Evolutionary conservation across 2,888 invertebrate genomes (phyloP).

Genomic region (Microplitis deprimator): DNA sequence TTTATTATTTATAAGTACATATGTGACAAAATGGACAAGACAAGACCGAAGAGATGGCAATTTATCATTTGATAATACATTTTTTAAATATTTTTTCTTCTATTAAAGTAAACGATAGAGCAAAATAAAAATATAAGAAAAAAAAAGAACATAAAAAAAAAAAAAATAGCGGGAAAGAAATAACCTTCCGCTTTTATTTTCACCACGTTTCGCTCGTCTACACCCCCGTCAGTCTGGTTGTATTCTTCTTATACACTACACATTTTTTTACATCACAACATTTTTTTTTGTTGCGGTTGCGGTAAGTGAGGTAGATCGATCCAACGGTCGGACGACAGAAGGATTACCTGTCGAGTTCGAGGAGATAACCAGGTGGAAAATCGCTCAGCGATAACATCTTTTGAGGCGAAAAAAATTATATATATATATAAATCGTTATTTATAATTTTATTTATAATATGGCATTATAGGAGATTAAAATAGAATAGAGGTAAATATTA

Average conservation of each 20-base stretch:
- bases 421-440: background rate
- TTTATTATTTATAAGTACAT: background rate
- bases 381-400: constrained; percentile 36
- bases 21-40: constrained; percentile 16
- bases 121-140: constrained; percentile 32
- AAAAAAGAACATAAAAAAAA: too few species aligned
- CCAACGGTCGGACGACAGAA: constrained; percentile 56
- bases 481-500: background rate
- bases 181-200: constrained; percentile 30
- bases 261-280: constrained; percentile 19
- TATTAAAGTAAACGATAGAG: constrained; percentile 36
- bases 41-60: constrained; percentile 53
- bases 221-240: constrained; percentile 34
- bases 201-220: constrained; percentile 36
- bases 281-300: constrained; percentile 43
- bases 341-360: constrained; percentile 49
- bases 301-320: constrained; percentile 54
- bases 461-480: background rate
- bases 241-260: constrained; percentile 31
- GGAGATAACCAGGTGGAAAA: constrained; percentile 51
- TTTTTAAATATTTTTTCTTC: constrained; percentile 15
- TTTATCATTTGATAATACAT: constrained; percentile 60
- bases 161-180: background rate
- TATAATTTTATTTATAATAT: background rate
- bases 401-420: constrained; percentile 2